Conservation (phyloP, 1,140 invertebrate species). For the Rhopalosiphum maidis region DNA sequence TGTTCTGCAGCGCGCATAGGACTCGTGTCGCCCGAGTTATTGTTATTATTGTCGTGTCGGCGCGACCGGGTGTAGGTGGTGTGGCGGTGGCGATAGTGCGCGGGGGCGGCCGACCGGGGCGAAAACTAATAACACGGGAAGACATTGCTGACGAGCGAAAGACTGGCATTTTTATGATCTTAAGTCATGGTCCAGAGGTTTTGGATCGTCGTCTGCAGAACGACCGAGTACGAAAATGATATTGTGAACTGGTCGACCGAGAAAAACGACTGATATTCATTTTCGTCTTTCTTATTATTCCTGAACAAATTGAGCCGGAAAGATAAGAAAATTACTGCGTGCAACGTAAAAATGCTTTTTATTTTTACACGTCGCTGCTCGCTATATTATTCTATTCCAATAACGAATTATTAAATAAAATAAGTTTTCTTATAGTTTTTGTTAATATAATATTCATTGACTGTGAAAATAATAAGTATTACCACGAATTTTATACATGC, state of each 20-base stretch:
- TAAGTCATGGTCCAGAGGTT: conserved; percentile 42
- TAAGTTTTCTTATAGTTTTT: not conserved
- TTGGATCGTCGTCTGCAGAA: conserved; percentile 23
- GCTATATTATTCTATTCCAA: not conserved
- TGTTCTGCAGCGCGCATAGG: not conserved
- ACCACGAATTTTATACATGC: not conserved
- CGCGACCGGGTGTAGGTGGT: no score
- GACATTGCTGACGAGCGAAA: conserved; percentile 36
- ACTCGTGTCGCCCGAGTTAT: conserved; percentile 37
- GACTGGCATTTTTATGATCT: conserved; percentile 51
- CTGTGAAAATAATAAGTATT: not conserved
- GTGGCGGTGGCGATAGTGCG: not conserved
- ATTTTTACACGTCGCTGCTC: conserved; percentile 19
- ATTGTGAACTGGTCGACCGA: conserved; percentile 44
- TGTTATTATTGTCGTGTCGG: conserved; percentile 38
- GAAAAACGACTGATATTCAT: conserved; percentile 39
- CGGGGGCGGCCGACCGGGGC: not conserved
- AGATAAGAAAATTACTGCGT: conserved; percentile 39
- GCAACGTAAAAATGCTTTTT: conserved; percentile 17
- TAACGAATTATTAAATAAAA: not conserved
- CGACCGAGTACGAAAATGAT: conserved; percentile 26
- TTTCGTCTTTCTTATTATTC: not conserved
- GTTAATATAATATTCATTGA: not conserved
- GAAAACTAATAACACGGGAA: conserved; percentile 53
- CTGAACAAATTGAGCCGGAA: conserved; percentile 28